Evolutionary conservation across 2,113 vertebrate genomes (phyloP).

Genomic region (Enhydra lutris): DNA sequence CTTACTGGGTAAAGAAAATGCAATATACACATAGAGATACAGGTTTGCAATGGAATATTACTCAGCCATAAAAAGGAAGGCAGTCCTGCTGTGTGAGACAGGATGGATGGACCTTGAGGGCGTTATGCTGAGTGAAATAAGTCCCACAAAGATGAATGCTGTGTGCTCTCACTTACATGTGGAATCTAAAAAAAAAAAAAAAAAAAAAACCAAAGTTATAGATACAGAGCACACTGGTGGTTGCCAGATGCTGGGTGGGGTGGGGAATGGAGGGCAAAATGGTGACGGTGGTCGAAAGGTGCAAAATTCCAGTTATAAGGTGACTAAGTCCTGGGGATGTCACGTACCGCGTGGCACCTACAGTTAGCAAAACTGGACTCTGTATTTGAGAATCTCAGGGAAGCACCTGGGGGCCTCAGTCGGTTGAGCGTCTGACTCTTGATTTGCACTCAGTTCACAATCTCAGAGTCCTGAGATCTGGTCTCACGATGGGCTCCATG

Average conservation of each 20-base stretch:
- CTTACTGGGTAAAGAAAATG: neutral
- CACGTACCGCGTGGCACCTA: too few species aligned
- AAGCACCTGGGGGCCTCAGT: fast-evolving
- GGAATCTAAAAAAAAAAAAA: neutral
- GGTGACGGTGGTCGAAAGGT: neutral
- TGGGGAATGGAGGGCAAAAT: neutral
- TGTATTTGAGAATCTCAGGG: neutral
- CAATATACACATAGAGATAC: neutral
- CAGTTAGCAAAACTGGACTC: neutral
- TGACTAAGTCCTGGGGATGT: neutral
- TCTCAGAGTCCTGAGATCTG: neutral
- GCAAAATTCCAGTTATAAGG: neutral
- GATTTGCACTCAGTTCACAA: neutral
- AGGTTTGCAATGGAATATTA: neutral
- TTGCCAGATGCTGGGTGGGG: neutral
- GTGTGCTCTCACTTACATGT: neutral
- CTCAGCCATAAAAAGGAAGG: neutral
- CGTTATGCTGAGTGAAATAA: neutral
- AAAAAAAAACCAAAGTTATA: neutral
- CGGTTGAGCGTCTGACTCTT: neutral
- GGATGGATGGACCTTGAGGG: neutral
- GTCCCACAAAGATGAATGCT: too few species aligned
- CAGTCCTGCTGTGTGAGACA: neutral
- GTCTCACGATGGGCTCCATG: neutral
- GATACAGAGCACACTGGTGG: neutral